Base-by-base conservation (phyloP, 2,113 vertebrate genomes). In the Hymenochirus boettgeri region DNA sequence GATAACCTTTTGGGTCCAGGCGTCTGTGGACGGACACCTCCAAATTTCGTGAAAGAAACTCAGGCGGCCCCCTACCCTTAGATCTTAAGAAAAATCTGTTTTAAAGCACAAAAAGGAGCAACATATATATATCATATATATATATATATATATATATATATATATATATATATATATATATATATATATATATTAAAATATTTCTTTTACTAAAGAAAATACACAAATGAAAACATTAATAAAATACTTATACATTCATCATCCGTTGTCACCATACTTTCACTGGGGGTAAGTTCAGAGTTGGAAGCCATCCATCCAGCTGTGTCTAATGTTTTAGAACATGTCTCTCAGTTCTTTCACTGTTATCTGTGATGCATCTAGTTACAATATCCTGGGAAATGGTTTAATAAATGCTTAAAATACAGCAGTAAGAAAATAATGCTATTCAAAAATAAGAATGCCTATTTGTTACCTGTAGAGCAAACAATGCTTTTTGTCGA, bases 211-310 rank as follows among this genome's bases (percentile, higher is more conserved):
- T 6, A 42, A 42, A 42, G 13, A 42, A 42, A 42, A 42, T 8
- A 15, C 13, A 7, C 6, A 8, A 42, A 15, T 8, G 39, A 21
- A 52, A 52, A 52, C 18, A 72, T 47, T 35, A 57, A 26, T 10
- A 23, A 54, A 6, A 23, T 18, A 59, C 71, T 70, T 63, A 13
- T 21, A 52, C 92, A 89, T 84, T 97, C 96, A 70, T 92, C 90
- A 73, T 99, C 96, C 37, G 94, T 97, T 70, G 92, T 95, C 23
- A 82, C 88, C 70, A 96, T 83, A 65, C 96, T 99, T 83, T 98
- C 94, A 65, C 95, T 98, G 58, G 96, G 96, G 69, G 96, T 99
- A 62, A 94, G 92, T 69, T 99, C 96, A 69, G 94, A 97, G 82
- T 96, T 96, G 35, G 94, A 98, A 65, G 90, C 91, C 25, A 90